These are phyloP conservation scores for Paramormyrops kingsleyae DNA, from an alignment of 2,113 vertebrate genomes.

Conservation along the genomic window DNA sequence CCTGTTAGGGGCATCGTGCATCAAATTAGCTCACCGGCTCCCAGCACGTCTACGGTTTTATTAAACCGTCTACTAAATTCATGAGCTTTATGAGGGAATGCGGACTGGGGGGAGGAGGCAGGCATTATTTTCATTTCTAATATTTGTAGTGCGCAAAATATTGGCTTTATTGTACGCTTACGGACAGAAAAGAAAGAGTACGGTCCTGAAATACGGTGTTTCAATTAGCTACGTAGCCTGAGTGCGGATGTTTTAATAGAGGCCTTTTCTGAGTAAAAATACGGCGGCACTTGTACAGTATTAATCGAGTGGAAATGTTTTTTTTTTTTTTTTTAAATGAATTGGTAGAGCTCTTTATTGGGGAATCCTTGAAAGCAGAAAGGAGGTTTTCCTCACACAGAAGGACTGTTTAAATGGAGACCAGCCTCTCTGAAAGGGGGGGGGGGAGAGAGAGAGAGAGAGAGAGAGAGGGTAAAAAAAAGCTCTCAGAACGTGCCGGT, in stretches of 20 bases:
- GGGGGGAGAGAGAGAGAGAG: constrained; percentile 30
- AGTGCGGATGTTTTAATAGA: constrained; percentile 66
- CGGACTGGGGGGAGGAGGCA: neutral
- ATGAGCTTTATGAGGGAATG: constrained; percentile 54
- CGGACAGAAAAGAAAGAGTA: constrained; percentile 44
- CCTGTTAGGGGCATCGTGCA: constrained; percentile 28
- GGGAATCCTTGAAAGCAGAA: constrained; percentile 41
- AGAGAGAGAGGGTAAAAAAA: constrained; percentile 20
- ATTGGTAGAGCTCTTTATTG: constrained; percentile 56
- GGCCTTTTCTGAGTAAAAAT: constrained; percentile 56
- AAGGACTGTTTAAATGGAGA: constrained; percentile 48
- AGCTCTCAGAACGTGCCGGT: constrained; percentile 43
- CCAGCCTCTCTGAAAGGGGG: constrained; percentile 40
- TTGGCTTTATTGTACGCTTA: constrained; percentile 53
- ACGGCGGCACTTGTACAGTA: constrained; percentile 68
- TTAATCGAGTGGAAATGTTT: constrained; percentile 62
- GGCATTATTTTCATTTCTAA: constrained; percentile 63
- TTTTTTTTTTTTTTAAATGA: constrained; percentile 54
- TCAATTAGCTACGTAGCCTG: constrained; percentile 68
- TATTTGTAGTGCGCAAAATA: constrained; percentile 60
- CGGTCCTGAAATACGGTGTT: constrained; percentile 68
- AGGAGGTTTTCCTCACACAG: constrained; percentile 50
- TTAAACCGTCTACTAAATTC: constrained; percentile 68
- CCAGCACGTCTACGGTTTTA: constrained; percentile 60
- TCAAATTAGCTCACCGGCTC: constrained; percentile 31